Evolutionary conservation across 2,113 vertebrate species (phyloP).

Genomic region (Narcine bancroftii): DNA sequence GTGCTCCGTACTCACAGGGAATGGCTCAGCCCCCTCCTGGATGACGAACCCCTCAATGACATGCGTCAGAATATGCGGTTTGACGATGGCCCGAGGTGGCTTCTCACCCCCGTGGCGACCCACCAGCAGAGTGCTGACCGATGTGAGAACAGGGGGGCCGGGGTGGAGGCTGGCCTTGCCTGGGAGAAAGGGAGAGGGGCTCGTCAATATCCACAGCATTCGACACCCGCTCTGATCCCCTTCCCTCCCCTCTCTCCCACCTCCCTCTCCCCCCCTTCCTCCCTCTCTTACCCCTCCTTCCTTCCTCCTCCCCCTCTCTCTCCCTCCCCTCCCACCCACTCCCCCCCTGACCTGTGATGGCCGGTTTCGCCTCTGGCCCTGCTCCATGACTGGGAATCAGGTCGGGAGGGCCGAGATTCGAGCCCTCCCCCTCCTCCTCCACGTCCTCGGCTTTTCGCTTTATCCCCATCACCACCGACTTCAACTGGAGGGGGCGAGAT

Average conservation of each 20-base stretch:
- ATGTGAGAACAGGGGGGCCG: conserved; percentile 41
- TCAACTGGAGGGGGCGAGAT: no score
- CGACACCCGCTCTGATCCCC: no score
- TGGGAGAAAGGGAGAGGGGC: conserved; percentile 49
- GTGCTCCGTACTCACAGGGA: conserved; percentile 70
- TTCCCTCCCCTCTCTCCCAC: no score
- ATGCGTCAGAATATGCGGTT: conserved; percentile 96
- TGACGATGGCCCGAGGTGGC: conserved; percentile 92
- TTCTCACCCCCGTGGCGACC: conserved; percentile 61
- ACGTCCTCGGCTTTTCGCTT: no score
- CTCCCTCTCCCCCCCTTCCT: not conserved
- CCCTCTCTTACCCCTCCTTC: no score
- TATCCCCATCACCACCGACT: no score
- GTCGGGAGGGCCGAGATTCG: no score
- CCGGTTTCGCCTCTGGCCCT: no score
- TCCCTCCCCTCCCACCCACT: conserved; percentile 55
- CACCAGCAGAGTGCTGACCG: conserved; percentile 45
- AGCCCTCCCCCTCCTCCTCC: no score
- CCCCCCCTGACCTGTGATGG: no score
- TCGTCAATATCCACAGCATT: conserved; percentile 26
- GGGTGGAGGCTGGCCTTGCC: conserved; percentile 43
- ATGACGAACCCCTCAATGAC: conserved; percentile 98
- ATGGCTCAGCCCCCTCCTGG: conserved; percentile 95
- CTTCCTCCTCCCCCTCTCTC: conserved; percentile 47
- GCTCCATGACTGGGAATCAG: no score